A percentile compares a stretch with the other conserved stretches of the same genome.
Conservation (phyloP, 2,797 vertebrate genomes). For the Limosa lapponica region DNA sequence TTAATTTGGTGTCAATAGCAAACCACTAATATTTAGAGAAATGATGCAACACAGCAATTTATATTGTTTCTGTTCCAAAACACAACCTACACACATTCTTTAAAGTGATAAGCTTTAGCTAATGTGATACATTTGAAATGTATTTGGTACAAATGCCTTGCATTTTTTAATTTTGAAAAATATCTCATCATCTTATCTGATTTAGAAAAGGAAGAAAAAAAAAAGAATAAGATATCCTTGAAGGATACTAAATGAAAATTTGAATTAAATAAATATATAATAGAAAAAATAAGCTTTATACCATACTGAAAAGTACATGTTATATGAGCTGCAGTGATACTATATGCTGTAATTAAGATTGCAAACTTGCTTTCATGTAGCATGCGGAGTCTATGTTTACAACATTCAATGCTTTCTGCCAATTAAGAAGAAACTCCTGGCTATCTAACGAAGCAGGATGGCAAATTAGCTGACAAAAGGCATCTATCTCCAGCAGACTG, state of each 20-base stretch:
- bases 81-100: not conserved
- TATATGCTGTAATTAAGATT: constrained; percentile 30
- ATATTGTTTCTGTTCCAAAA: not conserved
- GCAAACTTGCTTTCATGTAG: constrained; percentile 13
- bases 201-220: not conserved
- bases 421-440: not conserved
- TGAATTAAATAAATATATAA: constrained; percentile 18
- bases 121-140: constrained; percentile 5
- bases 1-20: not conserved
- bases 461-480: constrained; percentile 5
- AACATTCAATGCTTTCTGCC: not conserved
- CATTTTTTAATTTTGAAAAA: constrained; percentile 1
- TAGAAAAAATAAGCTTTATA: constrained; percentile 17
- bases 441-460: not conserved
- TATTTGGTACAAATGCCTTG: not conserved
- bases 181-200: not conserved
- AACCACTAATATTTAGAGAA: constrained; percentile 22
- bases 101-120: not conserved
- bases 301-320: constrained; percentile 16
- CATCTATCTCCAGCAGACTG: not conserved
- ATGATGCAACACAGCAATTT: not conserved
- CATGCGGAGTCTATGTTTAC: not conserved
- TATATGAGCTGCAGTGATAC: constrained; percentile 22
- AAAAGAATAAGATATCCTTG: not conserved
- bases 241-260: constrained; percentile 1